A percentile compares a stretch with the other conserved stretches of the same genome.
phyloP scores from a whole-genome alignment of 2,113 vertebrate species.

The Neotoma lepida region DNA sequence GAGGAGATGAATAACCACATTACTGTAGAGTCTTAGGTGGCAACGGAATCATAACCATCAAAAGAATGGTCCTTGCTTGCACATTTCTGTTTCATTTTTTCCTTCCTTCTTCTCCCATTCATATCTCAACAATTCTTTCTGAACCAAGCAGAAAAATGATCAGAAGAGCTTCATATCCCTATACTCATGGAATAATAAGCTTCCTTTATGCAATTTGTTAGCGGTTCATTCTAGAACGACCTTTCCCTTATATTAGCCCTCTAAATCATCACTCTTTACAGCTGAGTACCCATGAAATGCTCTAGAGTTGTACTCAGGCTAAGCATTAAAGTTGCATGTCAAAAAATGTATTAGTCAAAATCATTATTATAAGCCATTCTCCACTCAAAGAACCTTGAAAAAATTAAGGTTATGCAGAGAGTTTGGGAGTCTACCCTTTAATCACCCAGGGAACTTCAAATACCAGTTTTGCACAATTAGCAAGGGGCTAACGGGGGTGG shows the following conservation, averaged over 20 bases:
- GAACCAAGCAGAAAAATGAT: conserved; percentile 88
- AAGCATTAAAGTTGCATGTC: conserved; percentile 92
- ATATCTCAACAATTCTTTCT: conserved; percentile 86
- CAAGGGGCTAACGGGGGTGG: conserved; percentile 80
- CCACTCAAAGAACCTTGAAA: conserved; percentile 92
- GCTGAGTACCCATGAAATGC: conserved; percentile 91
- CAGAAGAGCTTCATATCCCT: conserved; percentile 86
- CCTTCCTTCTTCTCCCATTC: conserved; percentile 85
- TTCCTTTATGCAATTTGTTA: conserved; percentile 91
- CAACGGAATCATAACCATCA: conserved; percentile 87
- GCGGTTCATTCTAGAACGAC: conserved; percentile 90
- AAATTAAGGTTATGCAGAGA: conserved; percentile 91
- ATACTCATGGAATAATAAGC: conserved; percentile 88
- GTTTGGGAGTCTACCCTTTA: conserved; percentile 88
- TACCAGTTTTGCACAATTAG: conserved; percentile 85
- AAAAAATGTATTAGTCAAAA: conserved; percentile 93
- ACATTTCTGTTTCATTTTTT: conserved; percentile 87
- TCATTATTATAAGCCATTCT: conserved; percentile 92
- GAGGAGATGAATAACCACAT: conserved; percentile 87
- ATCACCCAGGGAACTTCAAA: conserved; percentile 85
- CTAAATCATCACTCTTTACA: conserved; percentile 93
- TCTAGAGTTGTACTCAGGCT: conserved; percentile 92
- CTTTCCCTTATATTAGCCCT: conserved; percentile 92
- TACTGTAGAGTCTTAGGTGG: conserved; percentile 85
- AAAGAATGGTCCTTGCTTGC: conserved; percentile 86